Base-by-base conservation (phyloP, 2,797 vertebrate genomes). In the Sebastes iracundus region DNA sequence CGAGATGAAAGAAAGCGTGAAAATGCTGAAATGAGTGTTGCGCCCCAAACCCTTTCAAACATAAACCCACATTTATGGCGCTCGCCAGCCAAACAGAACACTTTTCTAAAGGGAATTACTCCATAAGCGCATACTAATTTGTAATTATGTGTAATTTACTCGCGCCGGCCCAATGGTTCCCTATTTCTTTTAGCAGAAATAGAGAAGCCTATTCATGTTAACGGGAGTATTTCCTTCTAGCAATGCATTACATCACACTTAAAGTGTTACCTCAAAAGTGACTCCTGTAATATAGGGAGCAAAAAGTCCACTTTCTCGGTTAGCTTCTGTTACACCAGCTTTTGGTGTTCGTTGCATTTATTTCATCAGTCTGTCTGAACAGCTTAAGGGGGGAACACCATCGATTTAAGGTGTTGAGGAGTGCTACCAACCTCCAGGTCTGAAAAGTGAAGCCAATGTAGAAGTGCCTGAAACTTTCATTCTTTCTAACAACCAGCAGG, bases 81-180 rank as follows among this genome's bases (percentile, higher is more conserved):
- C 53, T 56, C 6, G 16, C 20, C 13, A 56, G 49, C 16, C n/a
- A 62, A 68, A 70, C 58, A 72, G n/a, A 68, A 67, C 18, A 12
- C 12, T 28, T 62, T 71, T 71, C 2, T 3, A 10, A 53, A 53
- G 53, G 3, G 23, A 64, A 77, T 63, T 14, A 61, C 30, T 84
- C 22, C 33, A 13, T 66, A 60, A 58, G 25, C 5, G 38, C n/a
- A 14, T 60, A 55, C 28, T 82, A 72, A 65, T 81, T 77, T 73
- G 16, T 62, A 82, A 84, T 90, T 83, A 69, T 69, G 7, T 60
- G 32, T 77, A 52, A 82, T 84, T 68, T 79, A 62, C 25, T 75
- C 22, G 10, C 12, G 18, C 56, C 32, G 49, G 52, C 25, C 23
- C 33, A 30, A 32, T 63, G 46, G 75, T 74, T 73, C 8, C 2